Evolutionary conservation across 2,113 vertebrate genomes (phyloP), one percentile per base, ranked within the genome.

Genomic region (Cyrtonyx montezumae): DNA sequence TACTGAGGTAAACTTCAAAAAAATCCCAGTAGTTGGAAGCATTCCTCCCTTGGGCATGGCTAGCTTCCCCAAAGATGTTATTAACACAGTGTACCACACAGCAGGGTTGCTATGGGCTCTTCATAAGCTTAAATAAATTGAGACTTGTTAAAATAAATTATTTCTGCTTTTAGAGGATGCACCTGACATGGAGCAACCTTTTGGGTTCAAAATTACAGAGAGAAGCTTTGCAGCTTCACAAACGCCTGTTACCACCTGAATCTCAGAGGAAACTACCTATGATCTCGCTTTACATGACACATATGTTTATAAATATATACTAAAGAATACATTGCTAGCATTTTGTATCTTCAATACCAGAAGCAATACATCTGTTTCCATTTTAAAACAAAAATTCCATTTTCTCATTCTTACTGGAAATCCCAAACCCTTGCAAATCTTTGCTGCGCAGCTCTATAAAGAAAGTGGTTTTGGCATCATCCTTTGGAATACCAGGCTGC

Each of bases 401-500:
- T 91, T 92, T 46, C 81, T 37, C 46, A 62, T 1, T 77, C 23
- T 30, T 62, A 45, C 12, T 63, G 62, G 42, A 85, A 92, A 83
- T 6, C 2, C 2, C n/a, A 85, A 67, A 43, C 12, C 56, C 56
- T 26, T 20, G 3, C 0, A 6, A 83, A 46, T 25, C 34, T 69
- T 66, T 83, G 84, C 36, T 85, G 55, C 49, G 23, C 13, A 79
- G 19, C 12, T 77, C 51, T 28, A 12, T 1, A 14, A 19, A 30
- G 70, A 69, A 85, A 87, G 34, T 0, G 0, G 23, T 79, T 69
- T 69, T 77, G 34, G 67, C 2, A 3, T 4, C 0, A 0, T 37
- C 49, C 68, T 82, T 76, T 25, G 67, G 59, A 46, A 71, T 22
- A 58, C 13, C 17, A 74, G 63, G 42, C 49, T 87, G 59, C 55